These are phyloP conservation scores for Rattus norvegicus DNA, from an alignment of 2,113 vertebrate genomes.

Conservation along the genomic window DNA sequence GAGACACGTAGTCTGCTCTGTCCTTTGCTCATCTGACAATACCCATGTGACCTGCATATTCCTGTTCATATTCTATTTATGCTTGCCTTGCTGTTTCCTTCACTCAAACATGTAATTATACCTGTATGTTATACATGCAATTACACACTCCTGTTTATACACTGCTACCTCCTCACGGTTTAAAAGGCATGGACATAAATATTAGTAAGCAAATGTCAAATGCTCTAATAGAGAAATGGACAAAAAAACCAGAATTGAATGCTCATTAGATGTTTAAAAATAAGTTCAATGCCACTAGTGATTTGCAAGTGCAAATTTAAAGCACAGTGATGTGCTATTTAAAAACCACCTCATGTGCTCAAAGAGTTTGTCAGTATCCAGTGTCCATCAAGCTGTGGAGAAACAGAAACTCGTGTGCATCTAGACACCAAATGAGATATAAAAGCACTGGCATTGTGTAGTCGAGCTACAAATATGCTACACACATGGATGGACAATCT, in stretches of 20 bases:
- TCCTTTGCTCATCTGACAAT: neutral
- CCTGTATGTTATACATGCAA: no score
- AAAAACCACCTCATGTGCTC: neutral
- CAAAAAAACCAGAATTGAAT: constrained; percentile 13
- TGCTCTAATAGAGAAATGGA: neutral
- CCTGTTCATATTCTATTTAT: neutral
- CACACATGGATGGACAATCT: neutral
- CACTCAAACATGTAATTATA: no score
- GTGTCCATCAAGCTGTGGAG: neutral
- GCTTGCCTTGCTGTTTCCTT: neutral
- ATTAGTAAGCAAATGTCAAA: constrained; percentile 36
- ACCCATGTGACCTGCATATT: neutral
- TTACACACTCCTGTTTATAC: neutral
- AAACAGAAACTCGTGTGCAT: neutral
- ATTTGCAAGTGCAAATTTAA: neutral
- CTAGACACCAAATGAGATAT: neutral
- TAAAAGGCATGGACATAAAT: neutral
- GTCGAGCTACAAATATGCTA: neutral
- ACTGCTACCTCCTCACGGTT: constrained; percentile 39
- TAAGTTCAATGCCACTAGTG: neutral
- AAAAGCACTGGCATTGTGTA: neutral
- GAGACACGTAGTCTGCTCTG: neutral
- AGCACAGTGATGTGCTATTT: neutral
- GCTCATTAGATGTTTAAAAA: neutral
- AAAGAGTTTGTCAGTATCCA: constrained; percentile 5